Percentiles rank a stretch among this genome's conserved stretches.
Conservation (phyloP, 2,888 invertebrate species). For the Scaptomyza caliginosa region DNA sequence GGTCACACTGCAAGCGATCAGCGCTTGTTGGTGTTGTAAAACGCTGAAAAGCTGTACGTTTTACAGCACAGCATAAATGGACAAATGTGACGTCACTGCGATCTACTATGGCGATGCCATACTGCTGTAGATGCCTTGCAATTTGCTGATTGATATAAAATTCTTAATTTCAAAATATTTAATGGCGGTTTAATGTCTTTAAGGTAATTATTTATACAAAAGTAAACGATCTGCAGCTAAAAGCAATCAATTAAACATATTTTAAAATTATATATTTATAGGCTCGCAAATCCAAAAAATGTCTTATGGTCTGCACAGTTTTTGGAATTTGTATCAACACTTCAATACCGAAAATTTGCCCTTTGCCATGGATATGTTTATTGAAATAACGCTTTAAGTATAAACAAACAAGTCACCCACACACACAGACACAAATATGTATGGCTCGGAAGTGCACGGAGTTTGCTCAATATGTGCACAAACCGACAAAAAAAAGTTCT, state of each 20-base stretch:
- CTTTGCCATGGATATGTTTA: slow-evolving; percentile 66
- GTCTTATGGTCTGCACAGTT: background rate
- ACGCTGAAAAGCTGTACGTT: background rate
- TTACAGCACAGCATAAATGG: background rate
- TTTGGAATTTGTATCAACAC: slow-evolving; percentile 21
- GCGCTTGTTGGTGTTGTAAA: slow-evolving; percentile 25
- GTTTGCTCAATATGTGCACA: slow-evolving; percentile 57
- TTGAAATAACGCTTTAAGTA: slow-evolving; percentile 67
- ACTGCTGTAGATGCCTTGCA: background rate
- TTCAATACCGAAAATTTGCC: slow-evolving; percentile 63
- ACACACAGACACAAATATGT: slow-evolving; percentile 45
- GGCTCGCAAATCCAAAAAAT: background rate
- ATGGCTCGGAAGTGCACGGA: slow-evolving; percentile 56
- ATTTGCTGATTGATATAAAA: slow-evolving; percentile 16
- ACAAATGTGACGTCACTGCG: slow-evolving; percentile 31
- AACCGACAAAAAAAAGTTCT: slow-evolving; percentile 64
- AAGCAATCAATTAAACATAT: no score
- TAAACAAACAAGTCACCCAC: slow-evolving; percentile 55
- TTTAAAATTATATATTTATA: no score
- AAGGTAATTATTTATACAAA: no score
- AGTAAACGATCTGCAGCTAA: no score
- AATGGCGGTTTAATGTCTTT: background rate
- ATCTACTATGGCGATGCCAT: slow-evolving; percentile 6
- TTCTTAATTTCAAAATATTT: background rate
- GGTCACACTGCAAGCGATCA: slow-evolving; percentile 42